A percentile compares a stretch with the other conserved stretches of the same genome.
Conservation (phyloP, 2,797 vertebrate genomes). For the Sorex maritimensis region DNA sequence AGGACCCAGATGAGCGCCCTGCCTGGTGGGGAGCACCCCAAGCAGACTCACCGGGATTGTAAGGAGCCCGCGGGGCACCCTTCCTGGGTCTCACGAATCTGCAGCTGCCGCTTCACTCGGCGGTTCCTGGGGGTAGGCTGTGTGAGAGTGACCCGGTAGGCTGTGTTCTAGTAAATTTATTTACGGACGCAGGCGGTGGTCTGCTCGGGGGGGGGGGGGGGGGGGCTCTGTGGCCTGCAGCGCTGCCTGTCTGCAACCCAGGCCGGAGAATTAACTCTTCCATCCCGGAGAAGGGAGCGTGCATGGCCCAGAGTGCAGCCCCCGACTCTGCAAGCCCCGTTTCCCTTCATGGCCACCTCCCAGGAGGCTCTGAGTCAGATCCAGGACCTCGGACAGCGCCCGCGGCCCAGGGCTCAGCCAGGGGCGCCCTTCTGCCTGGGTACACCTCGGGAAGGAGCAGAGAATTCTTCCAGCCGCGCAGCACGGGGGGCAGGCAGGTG, state of each 20-base stretch:
- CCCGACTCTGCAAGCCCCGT: neutral
- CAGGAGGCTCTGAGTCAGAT: neutral
- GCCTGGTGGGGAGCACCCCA: accelerated
- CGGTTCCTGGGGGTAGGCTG: neutral
- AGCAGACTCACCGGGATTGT: accelerated
- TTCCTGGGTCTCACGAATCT: accelerated
- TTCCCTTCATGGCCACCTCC: neutral
- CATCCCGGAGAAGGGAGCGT: accelerated
- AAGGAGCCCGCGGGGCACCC: neutral
- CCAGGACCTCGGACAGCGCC: neutral
- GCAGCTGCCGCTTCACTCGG: neutral
- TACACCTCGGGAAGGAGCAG: neutral
- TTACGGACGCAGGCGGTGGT: neutral
- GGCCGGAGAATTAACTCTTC: neutral
- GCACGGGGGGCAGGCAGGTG: neutral
- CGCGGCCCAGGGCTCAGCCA: neutral
- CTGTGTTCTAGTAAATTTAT: neutral
- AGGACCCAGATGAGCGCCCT: accelerated
- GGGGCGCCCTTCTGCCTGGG: too few relatives aligned
- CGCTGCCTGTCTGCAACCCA: neutral
- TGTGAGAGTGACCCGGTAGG: accelerated
- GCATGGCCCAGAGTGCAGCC: neutral
- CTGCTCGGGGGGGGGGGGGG: too few relatives aligned
- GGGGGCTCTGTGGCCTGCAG: neutral
- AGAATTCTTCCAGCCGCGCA: neutral